A percentile compares a stretch with the other conserved stretches of the same genome.
Evolutionary conservation across 1,140 invertebrate species (phyloP).

Genomic region (Himalopsyche phryganea): DNA sequence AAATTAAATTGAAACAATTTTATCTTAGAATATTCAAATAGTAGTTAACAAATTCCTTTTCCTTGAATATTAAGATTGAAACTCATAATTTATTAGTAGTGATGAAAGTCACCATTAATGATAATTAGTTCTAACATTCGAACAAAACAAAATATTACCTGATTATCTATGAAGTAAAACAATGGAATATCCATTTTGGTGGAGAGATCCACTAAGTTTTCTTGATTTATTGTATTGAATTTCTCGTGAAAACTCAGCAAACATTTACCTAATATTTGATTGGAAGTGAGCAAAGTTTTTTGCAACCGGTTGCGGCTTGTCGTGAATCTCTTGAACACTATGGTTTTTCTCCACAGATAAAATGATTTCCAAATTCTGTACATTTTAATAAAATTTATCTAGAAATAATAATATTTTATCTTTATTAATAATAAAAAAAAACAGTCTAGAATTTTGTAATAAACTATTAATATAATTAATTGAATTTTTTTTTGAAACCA

Average conservation of each 20-base stretch:
- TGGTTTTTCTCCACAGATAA: conserved; percentile 74
- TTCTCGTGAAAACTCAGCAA: conserved; percentile 67
- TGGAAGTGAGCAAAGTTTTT: conserved; percentile 69
- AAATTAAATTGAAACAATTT: too few species aligned
- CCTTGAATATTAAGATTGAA: neutral
- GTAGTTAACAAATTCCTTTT: too few species aligned
- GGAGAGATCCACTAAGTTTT: conserved; percentile 57
- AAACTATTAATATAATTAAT: neutral
- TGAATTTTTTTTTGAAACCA: neutral
- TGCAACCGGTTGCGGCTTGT: conserved; percentile 57
- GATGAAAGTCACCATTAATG: neutral
- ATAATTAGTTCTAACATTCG: too few species aligned
- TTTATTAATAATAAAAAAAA: neutral
- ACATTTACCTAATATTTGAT: conserved; percentile 65
- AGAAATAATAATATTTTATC: conserved; percentile 26
- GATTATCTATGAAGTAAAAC: conserved; percentile 64
- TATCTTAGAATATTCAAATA: too few species aligned
- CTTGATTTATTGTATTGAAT: conserved; percentile 61
- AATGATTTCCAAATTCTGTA: conserved; percentile 81
- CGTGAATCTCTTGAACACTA: conserved; percentile 64
- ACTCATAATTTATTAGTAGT: neutral
- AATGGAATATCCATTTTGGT: conserved; percentile 58
- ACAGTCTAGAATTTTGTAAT: neutral
- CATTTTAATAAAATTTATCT: conserved; percentile 69
- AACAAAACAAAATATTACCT: conserved; percentile 53